Percentiles rank a stretch among this genome's conserved stretches.
Evolutionary conservation across 2,888 invertebrate genomes (phyloP).

Genomic region (Macrosoma leucophasiata): DNA sequence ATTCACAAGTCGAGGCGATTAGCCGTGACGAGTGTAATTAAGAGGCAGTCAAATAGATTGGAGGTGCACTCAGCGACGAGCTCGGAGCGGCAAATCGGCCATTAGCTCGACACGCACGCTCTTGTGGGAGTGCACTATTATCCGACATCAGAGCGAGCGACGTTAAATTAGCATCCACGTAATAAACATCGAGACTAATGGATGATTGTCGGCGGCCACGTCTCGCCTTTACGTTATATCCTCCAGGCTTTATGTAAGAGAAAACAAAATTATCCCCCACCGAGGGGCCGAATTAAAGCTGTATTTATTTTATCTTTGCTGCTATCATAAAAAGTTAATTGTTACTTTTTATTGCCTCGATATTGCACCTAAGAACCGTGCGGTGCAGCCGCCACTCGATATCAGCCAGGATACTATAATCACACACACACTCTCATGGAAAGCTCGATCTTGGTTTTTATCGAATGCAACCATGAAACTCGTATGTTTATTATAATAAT

Average conservation of each 20-base stretch:
- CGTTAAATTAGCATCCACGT: slow-evolving; percentile 54
- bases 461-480: not conserved
- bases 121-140: slow-evolving; percentile 36
- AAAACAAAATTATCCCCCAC: slow-evolving; percentile 32
- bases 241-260: slow-evolving; percentile 31
- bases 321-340: slow-evolving; percentile 57
- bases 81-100: slow-evolving; percentile 32
- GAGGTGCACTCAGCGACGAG: slow-evolving; percentile 35
- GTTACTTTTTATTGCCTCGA: slow-evolving; percentile 54
- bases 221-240: slow-evolving; percentile 26
- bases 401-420: slow-evolving; percentile 2
- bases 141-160: slow-evolving; percentile 40
- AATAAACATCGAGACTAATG: slow-evolving; percentile 67
- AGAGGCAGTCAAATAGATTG: slow-evolving; percentile 41
- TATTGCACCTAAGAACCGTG: slow-evolving; percentile 43
- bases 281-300: slow-evolving; percentile 41
- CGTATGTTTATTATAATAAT: slow-evolving; percentile 8
- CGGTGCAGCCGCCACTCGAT: slow-evolving; percentile 12
- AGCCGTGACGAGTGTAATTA: slow-evolving; percentile 41
- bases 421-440: slow-evolving; percentile 1
- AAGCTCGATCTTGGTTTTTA: slow-evolving; percentile 1
- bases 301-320: slow-evolving; percentile 54
- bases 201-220: slow-evolving; percentile 44
- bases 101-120: slow-evolving; percentile 31
- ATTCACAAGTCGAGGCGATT: slow-evolving; percentile 40